Evolutionary conservation across 1,140 invertebrate species (phyloP).

Genomic region (Anastrepha ludens): DNA sequence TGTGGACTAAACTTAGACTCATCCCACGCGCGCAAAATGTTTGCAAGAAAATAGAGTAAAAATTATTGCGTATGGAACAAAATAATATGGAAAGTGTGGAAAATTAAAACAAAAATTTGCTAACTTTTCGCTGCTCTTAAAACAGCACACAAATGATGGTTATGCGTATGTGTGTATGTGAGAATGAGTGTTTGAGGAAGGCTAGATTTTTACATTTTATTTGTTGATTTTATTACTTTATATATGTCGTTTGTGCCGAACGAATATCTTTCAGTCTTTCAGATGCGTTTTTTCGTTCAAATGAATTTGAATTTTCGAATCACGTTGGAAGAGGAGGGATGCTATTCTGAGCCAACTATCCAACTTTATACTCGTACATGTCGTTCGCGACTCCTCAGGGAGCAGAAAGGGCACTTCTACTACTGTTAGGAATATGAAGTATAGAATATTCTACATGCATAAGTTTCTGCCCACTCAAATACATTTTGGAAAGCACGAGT

Average conservation of each 20-base stretch:
- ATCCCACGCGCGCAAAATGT: neutral
- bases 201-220: constrained; percentile 24
- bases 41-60: constrained; percentile 37
- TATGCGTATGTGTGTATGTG: neutral
- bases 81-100: constrained; percentile 49
- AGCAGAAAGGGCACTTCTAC: neutral
- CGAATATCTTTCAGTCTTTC: constrained; percentile 51
- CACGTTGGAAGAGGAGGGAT: neutral
- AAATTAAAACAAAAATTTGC: constrained; percentile 50
- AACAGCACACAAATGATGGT: neutral
- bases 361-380: neutral
- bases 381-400: neutral
- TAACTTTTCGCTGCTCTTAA: neutral
- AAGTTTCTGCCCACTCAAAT: neutral
- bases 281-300: constrained; percentile 42
- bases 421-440: neutral
- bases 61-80: constrained; percentile 11
- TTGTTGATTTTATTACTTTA: constrained; percentile 45
- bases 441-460: neutral
- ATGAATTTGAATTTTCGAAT: constrained; percentile 39
- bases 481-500: neutral
- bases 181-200: neutral
- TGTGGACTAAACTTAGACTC: neutral
- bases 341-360: neutral
- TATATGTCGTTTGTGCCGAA: constrained; percentile 39